A percentile compares a stretch with the other conserved stretches of the same genome.
Conservation (phyloP, 2,888 invertebrate species). For the Drosophila heteroneura region DNA sequence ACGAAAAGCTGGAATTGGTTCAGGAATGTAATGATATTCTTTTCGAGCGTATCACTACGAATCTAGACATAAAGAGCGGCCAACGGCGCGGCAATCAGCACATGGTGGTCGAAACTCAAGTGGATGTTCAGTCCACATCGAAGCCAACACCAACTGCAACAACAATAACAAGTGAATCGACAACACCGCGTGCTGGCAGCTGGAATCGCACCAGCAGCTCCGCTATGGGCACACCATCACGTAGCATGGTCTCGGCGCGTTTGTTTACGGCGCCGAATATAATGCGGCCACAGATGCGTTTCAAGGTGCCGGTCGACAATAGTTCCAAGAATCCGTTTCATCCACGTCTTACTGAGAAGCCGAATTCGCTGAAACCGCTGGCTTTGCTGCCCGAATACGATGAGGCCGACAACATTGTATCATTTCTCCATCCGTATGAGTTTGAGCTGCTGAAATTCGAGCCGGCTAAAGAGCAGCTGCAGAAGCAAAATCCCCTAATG, state of each 20-base stretch:
- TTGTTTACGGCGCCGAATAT: constrained; percentile 91
- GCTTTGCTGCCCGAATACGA: constrained; percentile 90
- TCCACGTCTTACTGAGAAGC: constrained; percentile 94
- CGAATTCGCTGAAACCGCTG: constrained; percentile 93
- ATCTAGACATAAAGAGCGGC: constrained; percentile 89
- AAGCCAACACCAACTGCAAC: constrained; percentile 5
- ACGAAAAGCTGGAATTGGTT: constrained; percentile 91
- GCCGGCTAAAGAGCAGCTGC: constrained; percentile 87
- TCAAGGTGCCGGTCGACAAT: constrained; percentile 95
- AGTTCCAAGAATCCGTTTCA: constrained; percentile 90
- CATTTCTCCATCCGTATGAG: constrained; percentile 95
- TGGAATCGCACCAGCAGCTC: constrained; percentile 86
- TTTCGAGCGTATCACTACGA: constrained; percentile 91
- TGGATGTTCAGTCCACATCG: constrained; percentile 50
- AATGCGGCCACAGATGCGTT: constrained; percentile 92
- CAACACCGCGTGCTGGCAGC: constrained; percentile 85
- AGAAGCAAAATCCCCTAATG: constrained; percentile 84
- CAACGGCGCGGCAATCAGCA: constrained; percentile 86
- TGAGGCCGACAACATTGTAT: constrained; percentile 88
- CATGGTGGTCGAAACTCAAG: constrained; percentile 85
- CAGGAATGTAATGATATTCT: constrained; percentile 93
- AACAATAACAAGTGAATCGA: constrained; percentile 19
- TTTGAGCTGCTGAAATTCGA: constrained; percentile 92
- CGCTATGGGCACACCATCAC: constrained; percentile 24
- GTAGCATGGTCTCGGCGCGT: constrained; percentile 70